Percentiles rank a stretch among this genome's conserved stretches.
phyloP scores from a whole-genome alignment of 1,140 invertebrate genomes.

The Lethocerus indicus region DNA sequence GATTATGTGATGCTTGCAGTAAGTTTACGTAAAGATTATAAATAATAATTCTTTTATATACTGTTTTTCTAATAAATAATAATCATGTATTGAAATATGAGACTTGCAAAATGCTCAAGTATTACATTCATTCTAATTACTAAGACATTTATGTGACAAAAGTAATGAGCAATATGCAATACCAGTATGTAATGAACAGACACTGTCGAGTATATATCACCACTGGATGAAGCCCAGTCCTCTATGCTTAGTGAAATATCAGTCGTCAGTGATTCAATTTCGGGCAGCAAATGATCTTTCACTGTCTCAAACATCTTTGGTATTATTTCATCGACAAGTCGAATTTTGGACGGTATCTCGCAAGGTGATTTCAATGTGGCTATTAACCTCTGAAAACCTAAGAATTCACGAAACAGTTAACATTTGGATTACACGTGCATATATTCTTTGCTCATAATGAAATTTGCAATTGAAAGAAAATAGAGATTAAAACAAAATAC shows the following conservation, averaged over 20 bases:
- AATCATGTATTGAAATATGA: no score
- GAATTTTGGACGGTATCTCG: slow-evolving; percentile 32
- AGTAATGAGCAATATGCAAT: not conserved
- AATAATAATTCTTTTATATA: no score
- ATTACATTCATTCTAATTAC: no score
- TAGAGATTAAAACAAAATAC: no score
- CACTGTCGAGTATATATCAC: slow-evolving; percentile 27
- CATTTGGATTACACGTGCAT: not conserved
- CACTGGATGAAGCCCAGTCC: slow-evolving; percentile 29
- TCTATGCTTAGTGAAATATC: slow-evolving; percentile 30
- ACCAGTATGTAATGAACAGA: slow-evolving; percentile 29
- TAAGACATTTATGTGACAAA: not conserved
- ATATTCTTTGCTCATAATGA: not conserved
- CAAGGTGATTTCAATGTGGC: slow-evolving; percentile 30
- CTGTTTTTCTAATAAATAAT: no score
- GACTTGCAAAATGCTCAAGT: no score
- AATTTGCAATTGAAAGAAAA: no score
- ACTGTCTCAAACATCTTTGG: slow-evolving; percentile 30
- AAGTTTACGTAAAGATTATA: no score
- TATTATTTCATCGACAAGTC: slow-evolving; percentile 31
- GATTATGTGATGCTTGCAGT: no score
- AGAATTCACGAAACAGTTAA: no score
- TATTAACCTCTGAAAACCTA: slow-evolving; percentile 28
- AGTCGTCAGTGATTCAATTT: slow-evolving; percentile 20
- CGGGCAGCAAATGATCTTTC: slow-evolving; percentile 23